phyloP scores from a whole-genome alignment of 2,888 invertebrate genomes.

The Oasisia sp. region DNA sequence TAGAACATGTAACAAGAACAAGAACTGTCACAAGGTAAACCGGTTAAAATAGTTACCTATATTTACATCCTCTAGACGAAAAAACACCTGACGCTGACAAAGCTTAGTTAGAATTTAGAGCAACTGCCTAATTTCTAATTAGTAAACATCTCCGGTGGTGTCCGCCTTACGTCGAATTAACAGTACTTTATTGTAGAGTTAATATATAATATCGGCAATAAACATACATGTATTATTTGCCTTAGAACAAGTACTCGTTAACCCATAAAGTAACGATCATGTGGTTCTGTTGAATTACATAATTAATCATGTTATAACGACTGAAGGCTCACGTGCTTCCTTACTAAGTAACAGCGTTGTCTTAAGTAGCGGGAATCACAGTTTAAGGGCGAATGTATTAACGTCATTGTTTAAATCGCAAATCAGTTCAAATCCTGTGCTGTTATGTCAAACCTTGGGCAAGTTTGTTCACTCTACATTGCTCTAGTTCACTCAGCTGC shows the following conservation, averaged over 20 bases:
- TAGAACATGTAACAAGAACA: slow-evolving; percentile 14
- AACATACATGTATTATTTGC: too few species aligned
- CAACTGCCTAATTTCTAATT: background rate
- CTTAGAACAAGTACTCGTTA: too few species aligned
- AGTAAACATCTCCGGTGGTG: background rate
- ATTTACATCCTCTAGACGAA: background rate
- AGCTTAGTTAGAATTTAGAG: background rate
- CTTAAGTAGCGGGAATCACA: background rate
- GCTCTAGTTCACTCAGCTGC: too few species aligned
- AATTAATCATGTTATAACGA: too few species aligned
- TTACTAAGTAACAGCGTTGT: background rate
- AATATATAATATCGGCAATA: background rate
- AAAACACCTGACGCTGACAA: background rate
- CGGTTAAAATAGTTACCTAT: background rate
- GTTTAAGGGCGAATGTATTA: background rate
- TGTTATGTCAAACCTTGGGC: too few species aligned
- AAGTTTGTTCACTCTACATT: too few species aligned
- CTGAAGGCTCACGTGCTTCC: background rate
- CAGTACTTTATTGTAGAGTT: background rate
- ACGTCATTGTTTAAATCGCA: too few species aligned
- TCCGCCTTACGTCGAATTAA: background rate
- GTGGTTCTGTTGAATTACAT: too few species aligned
- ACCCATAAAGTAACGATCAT: too few species aligned
- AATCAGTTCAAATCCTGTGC: too few species aligned
- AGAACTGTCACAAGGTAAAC: background rate